phyloP scores from a whole-genome alignment of 2,113 vertebrate genomes.

The Pandion haliaetus region DNA sequence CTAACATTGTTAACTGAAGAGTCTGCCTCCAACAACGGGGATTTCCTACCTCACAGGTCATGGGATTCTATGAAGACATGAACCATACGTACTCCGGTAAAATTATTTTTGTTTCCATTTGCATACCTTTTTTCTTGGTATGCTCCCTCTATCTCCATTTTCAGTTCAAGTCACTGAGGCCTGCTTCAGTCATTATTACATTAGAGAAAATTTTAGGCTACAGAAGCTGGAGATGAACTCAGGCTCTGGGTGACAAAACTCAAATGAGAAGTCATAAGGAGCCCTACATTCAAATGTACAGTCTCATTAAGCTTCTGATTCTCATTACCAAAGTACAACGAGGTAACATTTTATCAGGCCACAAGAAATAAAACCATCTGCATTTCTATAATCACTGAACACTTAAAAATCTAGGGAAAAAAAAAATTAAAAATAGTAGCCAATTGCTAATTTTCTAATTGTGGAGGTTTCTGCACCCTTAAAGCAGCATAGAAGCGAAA shows the following conservation, averaged over 20 bases:
- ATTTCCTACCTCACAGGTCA: slow-evolving; percentile 27
- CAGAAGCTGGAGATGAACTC: background rate
- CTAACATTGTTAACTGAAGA: background rate
- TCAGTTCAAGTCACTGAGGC: slow-evolving; percentile 43
- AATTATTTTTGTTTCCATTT: slow-evolving; percentile 48
- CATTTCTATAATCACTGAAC: background rate
- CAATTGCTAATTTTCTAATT: background rate
- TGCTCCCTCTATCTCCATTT: background rate
- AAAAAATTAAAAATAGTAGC: background rate
- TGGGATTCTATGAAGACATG: slow-evolving; percentile 22
- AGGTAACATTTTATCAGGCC: background rate
- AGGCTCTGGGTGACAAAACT: background rate
- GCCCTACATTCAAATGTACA: background rate
- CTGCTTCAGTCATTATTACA: slow-evolving; percentile 2
- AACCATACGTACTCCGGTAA: slow-evolving; percentile 6
- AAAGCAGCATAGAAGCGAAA: background rate
- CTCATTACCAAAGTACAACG: background rate
- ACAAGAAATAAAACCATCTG: background rate
- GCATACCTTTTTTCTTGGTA: slow-evolving; percentile 41
- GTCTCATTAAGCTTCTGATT: background rate
- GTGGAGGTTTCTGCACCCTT: background rate
- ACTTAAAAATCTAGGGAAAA: background rate
- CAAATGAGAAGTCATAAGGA: background rate
- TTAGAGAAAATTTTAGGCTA: slow-evolving; percentile 4
- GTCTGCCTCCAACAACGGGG: background rate